phyloP scores from a whole-genome alignment of 2,888 invertebrate genomes.

The Eremobia ochroleuca region DNA sequence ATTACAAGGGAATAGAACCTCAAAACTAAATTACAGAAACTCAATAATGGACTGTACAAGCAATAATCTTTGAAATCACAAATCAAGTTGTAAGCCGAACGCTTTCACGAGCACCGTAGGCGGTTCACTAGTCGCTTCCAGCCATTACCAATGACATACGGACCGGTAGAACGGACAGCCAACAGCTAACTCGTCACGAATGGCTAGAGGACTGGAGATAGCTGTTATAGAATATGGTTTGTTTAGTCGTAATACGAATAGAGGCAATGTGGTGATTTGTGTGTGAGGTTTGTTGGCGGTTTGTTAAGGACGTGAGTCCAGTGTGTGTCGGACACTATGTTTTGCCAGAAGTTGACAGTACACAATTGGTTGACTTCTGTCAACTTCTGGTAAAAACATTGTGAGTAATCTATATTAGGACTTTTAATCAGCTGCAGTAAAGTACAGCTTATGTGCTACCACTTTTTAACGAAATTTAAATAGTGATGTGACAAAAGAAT shows the following conservation, averaged over 20 bases:
- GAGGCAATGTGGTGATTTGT: slow-evolving; percentile 16
- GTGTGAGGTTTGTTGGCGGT: background rate
- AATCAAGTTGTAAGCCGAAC: slow-evolving; percentile 88
- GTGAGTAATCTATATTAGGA: too few species aligned
- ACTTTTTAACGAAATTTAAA: too few species aligned
- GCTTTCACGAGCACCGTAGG: slow-evolving; percentile 89
- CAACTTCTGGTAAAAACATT: too few species aligned
- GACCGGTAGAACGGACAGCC: slow-evolving; percentile 51
- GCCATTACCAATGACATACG: slow-evolving; percentile 77
- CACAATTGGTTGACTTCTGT: too few species aligned
- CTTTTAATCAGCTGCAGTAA: too few species aligned
- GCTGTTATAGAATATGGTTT: slow-evolving; percentile 36
- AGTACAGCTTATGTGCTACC: too few species aligned
- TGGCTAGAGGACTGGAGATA: slow-evolving; percentile 33
- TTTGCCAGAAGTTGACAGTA: too few species aligned
- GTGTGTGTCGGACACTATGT: too few species aligned
- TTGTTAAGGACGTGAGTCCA: background rate
- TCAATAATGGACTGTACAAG: slow-evolving; percentile 82
- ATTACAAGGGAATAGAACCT: slow-evolving; percentile 73
- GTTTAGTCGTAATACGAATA: slow-evolving; percentile 9
- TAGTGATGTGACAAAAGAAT: too few species aligned
- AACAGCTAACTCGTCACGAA: slow-evolving; percentile 51
- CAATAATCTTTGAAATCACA: slow-evolving; percentile 89
- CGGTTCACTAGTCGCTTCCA: slow-evolving; percentile 86
- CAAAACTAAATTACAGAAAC: slow-evolving; percentile 83